Evolutionary conservation across 2,888 invertebrate species (phyloP).

Genomic region (Cerastis rubricosa): DNA sequence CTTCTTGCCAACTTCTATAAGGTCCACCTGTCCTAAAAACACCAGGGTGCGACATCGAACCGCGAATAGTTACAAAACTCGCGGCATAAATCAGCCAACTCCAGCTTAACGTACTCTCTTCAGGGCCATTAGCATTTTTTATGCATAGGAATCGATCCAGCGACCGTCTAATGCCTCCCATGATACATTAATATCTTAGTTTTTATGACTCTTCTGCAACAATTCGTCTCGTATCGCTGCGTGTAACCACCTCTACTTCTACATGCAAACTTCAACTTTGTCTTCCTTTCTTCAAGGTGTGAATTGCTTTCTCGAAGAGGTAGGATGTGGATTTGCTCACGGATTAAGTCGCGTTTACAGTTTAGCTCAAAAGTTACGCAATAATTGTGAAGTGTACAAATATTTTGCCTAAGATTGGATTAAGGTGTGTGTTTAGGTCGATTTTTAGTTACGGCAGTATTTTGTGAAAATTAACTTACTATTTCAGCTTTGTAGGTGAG

Average conservation of each 20-base stretch:
- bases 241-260: conserved; percentile 70
- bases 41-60: conserved; percentile 76
- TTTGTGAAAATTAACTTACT: neutral
- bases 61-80: conserved; percentile 80
- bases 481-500: no score
- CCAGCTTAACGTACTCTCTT: conserved; percentile 83
- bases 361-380: conserved; percentile 68
- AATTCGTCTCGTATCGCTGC: conserved; percentile 79
- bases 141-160: conserved; percentile 90
- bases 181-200: conserved; percentile 91
- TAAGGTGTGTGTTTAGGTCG: conserved; percentile 52
- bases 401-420: conserved; percentile 65
- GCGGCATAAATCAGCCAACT: conserved; percentile 87
- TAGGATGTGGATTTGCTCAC: conserved; percentile 60
- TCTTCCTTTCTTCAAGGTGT: conserved; percentile 25
- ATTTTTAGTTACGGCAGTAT: conserved; percentile 14
- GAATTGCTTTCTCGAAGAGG: conserved; percentile 23
- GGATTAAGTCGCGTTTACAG: conserved; percentile 74
- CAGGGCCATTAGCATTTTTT: conserved; percentile 90
- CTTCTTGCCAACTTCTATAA: conserved; percentile 46
- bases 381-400: conserved; percentile 68
- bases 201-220: conserved; percentile 90
- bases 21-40: conserved; percentile 80
- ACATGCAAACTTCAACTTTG: conserved; percentile 34
- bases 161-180: conserved; percentile 90